Evolutionary conservation across 1,140 invertebrate genomes (phyloP).

Genomic region (Cryptotermes secundus): DNA sequence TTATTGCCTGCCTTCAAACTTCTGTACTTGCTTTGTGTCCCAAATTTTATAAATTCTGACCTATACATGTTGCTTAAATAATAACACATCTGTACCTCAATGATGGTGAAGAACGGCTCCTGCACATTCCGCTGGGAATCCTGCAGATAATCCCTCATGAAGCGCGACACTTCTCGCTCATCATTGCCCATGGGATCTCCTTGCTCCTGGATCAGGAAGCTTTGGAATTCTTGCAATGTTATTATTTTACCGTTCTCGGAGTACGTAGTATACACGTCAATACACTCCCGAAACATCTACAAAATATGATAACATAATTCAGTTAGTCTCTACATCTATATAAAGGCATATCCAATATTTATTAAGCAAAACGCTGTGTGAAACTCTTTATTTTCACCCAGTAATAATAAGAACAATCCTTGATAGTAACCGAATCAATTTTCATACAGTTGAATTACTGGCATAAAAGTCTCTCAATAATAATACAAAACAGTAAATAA

Average conservation of each 20-base stretch:
- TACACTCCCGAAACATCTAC: constrained; percentile 60
- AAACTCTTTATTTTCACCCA: no score
- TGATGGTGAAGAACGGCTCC: constrained; percentile 76
- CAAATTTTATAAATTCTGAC: no score
- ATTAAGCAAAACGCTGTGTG: no score
- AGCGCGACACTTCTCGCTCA: constrained; percentile 61
- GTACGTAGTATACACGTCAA: constrained; percentile 61
- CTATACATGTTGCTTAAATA: background rate
- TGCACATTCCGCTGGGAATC: constrained; percentile 77
- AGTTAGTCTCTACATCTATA: no score
- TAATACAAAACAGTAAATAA: no score
- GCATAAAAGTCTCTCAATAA: no score
- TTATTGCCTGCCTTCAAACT: no score
- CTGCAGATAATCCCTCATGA: constrained; percentile 46
- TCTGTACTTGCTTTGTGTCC: no score
- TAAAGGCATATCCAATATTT: no score
- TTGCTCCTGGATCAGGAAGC: constrained; percentile 78
- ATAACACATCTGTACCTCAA: constrained; percentile 56
- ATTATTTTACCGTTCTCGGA: constrained; percentile 65
- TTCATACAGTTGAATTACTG: no score
- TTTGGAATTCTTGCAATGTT: constrained; percentile 75
- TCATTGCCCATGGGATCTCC: constrained; percentile 67
- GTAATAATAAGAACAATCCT: no score
- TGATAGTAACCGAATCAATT: no score
- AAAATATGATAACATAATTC: constrained; percentile 27